A percentile compares a stretch with the other conserved stretches of the same genome.
phyloP scores from a whole-genome alignment of 30 jellyfish, hydroid and myxozoan species.

The Chrysaora quinquecirrha region DNA sequence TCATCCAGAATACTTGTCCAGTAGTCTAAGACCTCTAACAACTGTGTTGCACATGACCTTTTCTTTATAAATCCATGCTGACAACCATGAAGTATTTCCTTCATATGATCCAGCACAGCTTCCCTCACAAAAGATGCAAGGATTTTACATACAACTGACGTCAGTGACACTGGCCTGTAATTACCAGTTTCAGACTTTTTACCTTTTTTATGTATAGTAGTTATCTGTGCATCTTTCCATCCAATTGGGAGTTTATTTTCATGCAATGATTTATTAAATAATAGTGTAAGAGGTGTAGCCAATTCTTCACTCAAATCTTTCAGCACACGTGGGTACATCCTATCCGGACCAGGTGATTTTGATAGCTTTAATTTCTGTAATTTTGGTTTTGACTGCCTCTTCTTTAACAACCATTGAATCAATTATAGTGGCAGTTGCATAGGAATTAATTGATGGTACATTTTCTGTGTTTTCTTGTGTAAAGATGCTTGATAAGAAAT shows the following conservation, averaged over 20 bases:
- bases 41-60: not conserved
- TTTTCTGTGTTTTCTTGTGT: not conserved
- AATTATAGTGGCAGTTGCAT: too few species aligned
- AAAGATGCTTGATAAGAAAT: not conserved
- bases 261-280: slow-evolving; percentile 11
- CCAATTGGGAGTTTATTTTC: not conserved
- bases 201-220: slow-evolving; percentile 2
- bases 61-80: not conserved
- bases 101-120: slow-evolving; percentile 12
- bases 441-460: not conserved
- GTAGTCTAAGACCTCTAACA: not conserved
- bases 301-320: slow-evolving; percentile 13
- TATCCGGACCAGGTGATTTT: slow-evolving; percentile 22
- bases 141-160: slow-evolving; percentile 14
- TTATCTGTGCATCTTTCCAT: slow-evolving; percentile 8
- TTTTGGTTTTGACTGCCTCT: too few species aligned
- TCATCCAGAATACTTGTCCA: not conserved
- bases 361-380: not conserved
- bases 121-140: slow-evolving; percentile 16
- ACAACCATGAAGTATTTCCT: not conserved
- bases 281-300: slow-evolving; percentile 12
- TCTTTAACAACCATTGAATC: too few species aligned
- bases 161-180: slow-evolving; percentile 21
- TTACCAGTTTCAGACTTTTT: not conserved
- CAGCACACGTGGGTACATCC: slow-evolving; percentile 17